Evolutionary conservation across 1,140 invertebrate species (phyloP).

Genomic region (Hyposmocoma kahamanoa): DNA sequence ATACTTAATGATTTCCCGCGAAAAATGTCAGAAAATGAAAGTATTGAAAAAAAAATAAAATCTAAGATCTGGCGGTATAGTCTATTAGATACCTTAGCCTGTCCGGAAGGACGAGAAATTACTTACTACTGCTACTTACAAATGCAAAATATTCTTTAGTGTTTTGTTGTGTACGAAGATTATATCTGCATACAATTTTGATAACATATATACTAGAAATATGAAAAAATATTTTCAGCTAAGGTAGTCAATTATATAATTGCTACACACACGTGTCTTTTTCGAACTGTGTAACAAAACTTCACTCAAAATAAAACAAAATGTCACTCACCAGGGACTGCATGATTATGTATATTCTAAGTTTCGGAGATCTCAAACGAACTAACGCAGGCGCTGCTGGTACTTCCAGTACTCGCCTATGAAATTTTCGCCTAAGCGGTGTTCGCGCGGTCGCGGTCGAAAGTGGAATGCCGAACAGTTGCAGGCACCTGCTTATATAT

Average conservation of each 20-base stretch:
- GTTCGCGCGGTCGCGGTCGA: slow-evolving; percentile 44
- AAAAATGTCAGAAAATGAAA: no score
- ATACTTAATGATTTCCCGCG: no score
- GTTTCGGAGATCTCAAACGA: slow-evolving; percentile 68
- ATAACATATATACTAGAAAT: background rate
- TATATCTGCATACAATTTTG: slow-evolving; percentile 2
- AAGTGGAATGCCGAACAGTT: slow-evolving; percentile 54
- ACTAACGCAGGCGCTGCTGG: slow-evolving; percentile 67
- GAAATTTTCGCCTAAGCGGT: slow-evolving; percentile 66
- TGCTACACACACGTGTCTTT: no score
- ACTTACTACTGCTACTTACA: no score
- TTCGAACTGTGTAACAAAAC: no score
- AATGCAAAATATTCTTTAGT: background rate
- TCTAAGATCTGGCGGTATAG: no score
- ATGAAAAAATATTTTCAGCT: background rate
- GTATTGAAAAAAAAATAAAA: no score
- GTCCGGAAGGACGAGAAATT: no score
- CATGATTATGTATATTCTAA: slow-evolving; percentile 60
- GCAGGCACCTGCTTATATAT: slow-evolving; percentile 57
- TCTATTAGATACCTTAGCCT: no score
- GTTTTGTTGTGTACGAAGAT: background rate
- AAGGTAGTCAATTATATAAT: background rate
- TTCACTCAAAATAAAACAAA: background rate
- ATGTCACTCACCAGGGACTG: slow-evolving; percentile 61
- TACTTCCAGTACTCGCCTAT: slow-evolving; percentile 56